A percentile compares a stretch with the other conserved stretches of the same genome.
These are phyloP conservation scores for Danaus chrysippus DNA, from an alignment of 2,888 invertebrate species.

Conservation along the genomic window DNA sequence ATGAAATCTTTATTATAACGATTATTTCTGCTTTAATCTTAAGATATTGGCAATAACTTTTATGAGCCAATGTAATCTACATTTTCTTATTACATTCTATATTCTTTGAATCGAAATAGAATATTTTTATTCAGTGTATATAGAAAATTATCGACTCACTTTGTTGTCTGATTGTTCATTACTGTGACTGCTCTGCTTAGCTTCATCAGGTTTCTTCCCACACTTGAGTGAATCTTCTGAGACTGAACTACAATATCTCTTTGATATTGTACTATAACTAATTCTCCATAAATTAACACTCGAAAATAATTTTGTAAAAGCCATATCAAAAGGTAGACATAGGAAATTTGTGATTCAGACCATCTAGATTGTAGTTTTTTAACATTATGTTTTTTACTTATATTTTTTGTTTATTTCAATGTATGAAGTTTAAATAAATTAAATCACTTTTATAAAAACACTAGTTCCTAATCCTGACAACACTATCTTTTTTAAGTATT, in stretches of 20 bases:
- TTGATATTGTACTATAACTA: conserved; percentile 22
- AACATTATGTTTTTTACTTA: conserved; percentile 1
- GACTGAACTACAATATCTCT: conserved; percentile 25
- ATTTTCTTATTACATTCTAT: too few species aligned
- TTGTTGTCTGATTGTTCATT: conserved; percentile 33
- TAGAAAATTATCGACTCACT: conserved; percentile 23
- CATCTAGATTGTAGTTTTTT: conserved; percentile 46
- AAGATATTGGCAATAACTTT: too few species aligned
- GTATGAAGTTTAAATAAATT: background rate
- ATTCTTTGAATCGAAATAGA: too few species aligned
- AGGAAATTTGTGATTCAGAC: conserved; percentile 33
- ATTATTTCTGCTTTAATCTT: too few species aligned
- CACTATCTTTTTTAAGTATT: too few species aligned
- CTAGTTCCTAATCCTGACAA: background rate
- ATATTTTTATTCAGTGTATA: too few species aligned
- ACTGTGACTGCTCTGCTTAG: background rate
- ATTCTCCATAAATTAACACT: conserved; percentile 38
- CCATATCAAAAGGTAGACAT: conserved; percentile 52
- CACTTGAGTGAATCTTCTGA: conserved; percentile 7
- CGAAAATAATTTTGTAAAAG: conserved; percentile 54
- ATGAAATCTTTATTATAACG: too few species aligned
- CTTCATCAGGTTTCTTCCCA: conserved; percentile 13
- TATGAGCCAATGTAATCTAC: too few species aligned
- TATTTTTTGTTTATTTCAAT: conserved; percentile 5
- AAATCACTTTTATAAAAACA: background rate